Conservation (phyloP, 2,113 vertebrate genomes). For the Dasypus novemcinctus region DNA sequence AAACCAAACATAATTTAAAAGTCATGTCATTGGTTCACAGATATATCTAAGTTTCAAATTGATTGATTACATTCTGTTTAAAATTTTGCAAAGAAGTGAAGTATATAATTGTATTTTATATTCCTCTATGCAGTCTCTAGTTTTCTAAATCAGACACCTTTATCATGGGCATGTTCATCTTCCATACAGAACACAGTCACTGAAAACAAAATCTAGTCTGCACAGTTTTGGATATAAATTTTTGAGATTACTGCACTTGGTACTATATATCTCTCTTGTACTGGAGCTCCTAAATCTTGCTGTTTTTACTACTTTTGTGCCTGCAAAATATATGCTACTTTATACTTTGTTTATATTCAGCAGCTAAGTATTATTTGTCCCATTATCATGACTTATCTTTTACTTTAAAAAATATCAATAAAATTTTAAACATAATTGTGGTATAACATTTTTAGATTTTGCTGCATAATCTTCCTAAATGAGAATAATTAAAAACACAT, state of each 20-base stretch:
- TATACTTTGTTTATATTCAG: conserved; percentile 57
- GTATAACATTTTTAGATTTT: not conserved
- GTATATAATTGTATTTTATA: conserved; percentile 43
- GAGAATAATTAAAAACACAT: not conserved
- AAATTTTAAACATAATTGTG: conserved; percentile 9
- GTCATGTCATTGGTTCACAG: not conserved
- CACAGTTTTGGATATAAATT: conserved; percentile 59
- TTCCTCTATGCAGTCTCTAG: not conserved
- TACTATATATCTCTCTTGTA: conserved; percentile 57
- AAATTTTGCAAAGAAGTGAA: conserved; percentile 11
- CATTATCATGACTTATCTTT: not conserved
- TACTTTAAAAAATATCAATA: conserved; percentile 14
- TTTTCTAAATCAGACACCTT: conserved; percentile 65
- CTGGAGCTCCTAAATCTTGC: conserved; percentile 58
- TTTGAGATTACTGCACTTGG: conserved; percentile 57
- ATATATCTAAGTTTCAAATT: not conserved
- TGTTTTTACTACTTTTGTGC: conserved; percentile 56
- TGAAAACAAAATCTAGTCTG: conserved; percentile 54
- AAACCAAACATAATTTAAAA: conserved; percentile 39
- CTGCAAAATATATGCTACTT: conserved; percentile 40
- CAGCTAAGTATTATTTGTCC: not conserved
- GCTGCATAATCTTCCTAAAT: not conserved
- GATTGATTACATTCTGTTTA: conserved; percentile 67
- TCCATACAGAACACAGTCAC: conserved; percentile 25
- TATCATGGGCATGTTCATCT: conserved; percentile 54